Conservation (phyloP, 2,113 vertebrate genomes). For the Vidua chalybeata region DNA sequence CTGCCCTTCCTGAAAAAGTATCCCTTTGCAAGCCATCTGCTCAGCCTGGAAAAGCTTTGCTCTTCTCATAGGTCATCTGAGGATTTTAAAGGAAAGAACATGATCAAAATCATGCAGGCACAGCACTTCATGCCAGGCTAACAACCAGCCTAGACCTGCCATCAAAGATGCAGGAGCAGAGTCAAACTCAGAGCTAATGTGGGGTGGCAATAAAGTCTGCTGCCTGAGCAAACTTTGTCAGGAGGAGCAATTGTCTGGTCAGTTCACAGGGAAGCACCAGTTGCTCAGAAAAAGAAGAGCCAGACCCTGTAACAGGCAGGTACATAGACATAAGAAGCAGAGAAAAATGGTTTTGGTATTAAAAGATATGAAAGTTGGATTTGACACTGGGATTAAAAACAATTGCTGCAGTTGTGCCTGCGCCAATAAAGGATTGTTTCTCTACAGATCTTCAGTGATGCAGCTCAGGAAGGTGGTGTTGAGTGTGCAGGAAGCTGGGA, state of each 20-base stretch:
- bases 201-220: background rate
- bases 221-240: background rate
- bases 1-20: conserved; percentile 17
- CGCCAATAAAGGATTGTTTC: background rate
- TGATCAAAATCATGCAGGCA: background rate
- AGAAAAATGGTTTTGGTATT: background rate
- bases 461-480: background rate
- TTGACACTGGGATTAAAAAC: background rate
- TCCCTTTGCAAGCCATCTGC: conserved; percentile 31
- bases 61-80: background rate
- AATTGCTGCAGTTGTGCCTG: background rate
- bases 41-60: conserved; percentile 22
- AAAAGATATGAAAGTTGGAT: background rate
- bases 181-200: background rate
- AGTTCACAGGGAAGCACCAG: background rate
- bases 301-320: background rate
- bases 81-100: background rate
- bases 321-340: background rate
- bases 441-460: background rate
- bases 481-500: background rate
- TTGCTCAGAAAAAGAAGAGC: background rate
- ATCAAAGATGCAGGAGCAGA: background rate
- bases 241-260: background rate
- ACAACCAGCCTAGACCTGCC: background rate
- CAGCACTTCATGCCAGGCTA: background rate